Evolutionary conservation across 2,113 vertebrate genomes (phyloP).

Genomic region (Microtus richardsoni): DNA sequence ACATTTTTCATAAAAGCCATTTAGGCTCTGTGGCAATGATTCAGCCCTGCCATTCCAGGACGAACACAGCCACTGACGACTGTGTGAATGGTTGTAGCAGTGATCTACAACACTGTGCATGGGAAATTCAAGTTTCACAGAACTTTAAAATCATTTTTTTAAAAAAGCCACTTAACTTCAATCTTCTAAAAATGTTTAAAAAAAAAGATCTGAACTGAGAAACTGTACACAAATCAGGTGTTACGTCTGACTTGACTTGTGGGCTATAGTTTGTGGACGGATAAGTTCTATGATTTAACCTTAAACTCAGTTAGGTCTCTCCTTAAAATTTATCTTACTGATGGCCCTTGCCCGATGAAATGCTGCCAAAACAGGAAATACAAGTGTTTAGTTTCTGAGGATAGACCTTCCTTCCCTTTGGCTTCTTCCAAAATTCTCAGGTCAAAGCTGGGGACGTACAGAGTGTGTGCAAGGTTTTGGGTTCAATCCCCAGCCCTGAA

Average conservation of each 20-base stretch:
- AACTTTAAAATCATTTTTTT: neutral
- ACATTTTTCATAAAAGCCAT: neutral
- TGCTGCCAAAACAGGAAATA: neutral
- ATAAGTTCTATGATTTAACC: neutral
- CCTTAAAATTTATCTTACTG: neutral
- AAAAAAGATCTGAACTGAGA: neutral
- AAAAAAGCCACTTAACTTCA: neutral
- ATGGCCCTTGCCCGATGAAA: neutral
- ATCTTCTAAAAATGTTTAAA: constrained; percentile 30
- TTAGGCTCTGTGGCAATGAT: neutral
- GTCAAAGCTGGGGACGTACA: neutral
- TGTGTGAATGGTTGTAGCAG: neutral
- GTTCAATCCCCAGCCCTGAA: neutral
- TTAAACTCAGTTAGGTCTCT: neutral
- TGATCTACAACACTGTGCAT: neutral
- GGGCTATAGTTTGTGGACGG: neutral
- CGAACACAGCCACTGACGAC: neutral
- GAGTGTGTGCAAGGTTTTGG: neutral
- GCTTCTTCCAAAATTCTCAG: constrained; percentile 42
- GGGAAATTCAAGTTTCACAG: constrained; percentile 21
- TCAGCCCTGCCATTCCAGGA: neutral
- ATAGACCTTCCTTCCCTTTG: neutral
- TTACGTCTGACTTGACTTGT: neutral
- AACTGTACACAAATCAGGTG: neutral
- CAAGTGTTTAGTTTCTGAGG: neutral